These are phyloP conservation scores for Leptinotarsa peninsularis DNA, from an alignment of 2,888 invertebrate species.

Conservation along the genomic window DNA sequence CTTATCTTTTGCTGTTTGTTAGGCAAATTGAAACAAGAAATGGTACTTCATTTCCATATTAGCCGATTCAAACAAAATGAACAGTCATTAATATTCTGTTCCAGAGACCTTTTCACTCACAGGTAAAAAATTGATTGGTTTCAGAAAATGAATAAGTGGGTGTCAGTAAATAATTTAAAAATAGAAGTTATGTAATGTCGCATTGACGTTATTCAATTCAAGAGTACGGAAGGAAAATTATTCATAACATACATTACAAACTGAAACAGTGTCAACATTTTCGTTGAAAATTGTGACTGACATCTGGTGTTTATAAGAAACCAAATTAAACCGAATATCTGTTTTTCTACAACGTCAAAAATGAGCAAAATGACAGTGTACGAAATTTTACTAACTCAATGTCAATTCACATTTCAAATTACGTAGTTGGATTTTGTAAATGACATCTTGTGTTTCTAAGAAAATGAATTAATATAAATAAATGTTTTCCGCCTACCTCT, in stretches of 20 bases:
- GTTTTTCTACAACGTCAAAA: no score
- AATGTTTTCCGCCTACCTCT: no score
- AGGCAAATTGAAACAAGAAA: background rate
- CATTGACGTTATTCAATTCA: constrained; percentile 5
- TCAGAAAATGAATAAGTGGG: background rate
- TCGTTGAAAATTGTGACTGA: background rate
- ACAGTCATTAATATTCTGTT: constrained; percentile 3
- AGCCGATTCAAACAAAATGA: constrained; percentile 3
- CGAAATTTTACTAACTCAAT: no score
- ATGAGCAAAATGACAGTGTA: no score
- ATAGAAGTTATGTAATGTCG: constrained; percentile 7
- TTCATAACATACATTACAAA: background rate
- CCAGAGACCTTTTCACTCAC: background rate
- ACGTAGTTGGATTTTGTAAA: no score
- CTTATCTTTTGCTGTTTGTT: no score
- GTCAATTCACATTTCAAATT: no score
- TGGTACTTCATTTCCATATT: background rate
- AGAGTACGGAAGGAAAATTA: background rate
- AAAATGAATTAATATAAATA: no score
- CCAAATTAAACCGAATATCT: no score
- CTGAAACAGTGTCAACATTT: background rate
- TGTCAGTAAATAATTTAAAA: constrained; percentile 8
- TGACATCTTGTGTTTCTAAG: no score
- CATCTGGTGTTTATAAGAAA: background rate
- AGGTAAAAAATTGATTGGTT: background rate